phyloP scores from a whole-genome alignment of 2,797 vertebrate species.

The Diplodus sargus region DNA sequence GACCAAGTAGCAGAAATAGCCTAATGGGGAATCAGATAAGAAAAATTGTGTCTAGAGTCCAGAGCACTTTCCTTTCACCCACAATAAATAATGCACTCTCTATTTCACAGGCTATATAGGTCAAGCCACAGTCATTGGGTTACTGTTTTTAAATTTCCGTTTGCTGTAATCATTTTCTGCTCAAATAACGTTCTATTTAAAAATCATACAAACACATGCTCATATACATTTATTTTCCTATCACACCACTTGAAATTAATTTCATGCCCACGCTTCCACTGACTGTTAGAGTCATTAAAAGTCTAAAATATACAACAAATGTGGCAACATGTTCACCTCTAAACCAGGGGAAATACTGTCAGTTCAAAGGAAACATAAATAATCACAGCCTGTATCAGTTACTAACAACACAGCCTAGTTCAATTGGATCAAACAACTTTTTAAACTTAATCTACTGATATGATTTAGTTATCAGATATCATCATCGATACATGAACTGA shows the following conservation, averaged over 20 bases:
- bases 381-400: background rate
- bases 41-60: slow-evolving; percentile 38
- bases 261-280: background rate
- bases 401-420: background rate
- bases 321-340: background rate
- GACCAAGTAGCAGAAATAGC: slow-evolving; percentile 62
- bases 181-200: slow-evolving; percentile 1
- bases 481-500: too few species aligned
- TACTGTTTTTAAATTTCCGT: slow-evolving; percentile 18
- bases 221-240: background rate
- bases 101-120: slow-evolving; percentile 41
- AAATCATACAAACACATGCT: background rate
- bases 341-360: background rate
- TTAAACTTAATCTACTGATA: too few species aligned
- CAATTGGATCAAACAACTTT: too few species aligned
- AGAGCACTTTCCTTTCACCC: slow-evolving; percentile 32
- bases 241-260: background rate
- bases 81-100: slow-evolving; percentile 54
- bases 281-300: background rate
- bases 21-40: slow-evolving; percentile 72
- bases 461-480: too few species aligned
- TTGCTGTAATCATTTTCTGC: slow-evolving; percentile 16
- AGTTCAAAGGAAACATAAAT: background rate
- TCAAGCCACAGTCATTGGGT: slow-evolving; percentile 28
- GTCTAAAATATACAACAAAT: background rate